These are phyloP conservation scores for Dascillus cervinus DNA, from an alignment of 2,888 invertebrate genomes.

Conservation along the genomic window DNA sequence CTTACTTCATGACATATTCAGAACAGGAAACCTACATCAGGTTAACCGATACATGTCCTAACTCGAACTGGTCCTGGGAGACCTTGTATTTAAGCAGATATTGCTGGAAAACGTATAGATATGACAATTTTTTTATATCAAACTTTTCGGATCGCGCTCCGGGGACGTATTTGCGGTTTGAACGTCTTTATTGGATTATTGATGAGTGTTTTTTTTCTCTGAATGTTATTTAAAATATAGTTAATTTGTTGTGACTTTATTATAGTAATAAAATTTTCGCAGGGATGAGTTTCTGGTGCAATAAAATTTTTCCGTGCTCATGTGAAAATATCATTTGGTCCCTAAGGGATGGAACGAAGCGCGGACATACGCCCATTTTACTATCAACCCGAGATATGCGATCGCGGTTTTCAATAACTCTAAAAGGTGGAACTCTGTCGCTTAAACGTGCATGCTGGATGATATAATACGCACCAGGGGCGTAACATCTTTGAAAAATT, in stretches of 20 bases:
- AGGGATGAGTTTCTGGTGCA: no score
- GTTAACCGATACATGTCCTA: conserved; percentile 20
- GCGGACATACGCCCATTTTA: conserved; percentile 28
- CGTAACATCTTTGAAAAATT: no score
- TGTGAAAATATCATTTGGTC: conserved; percentile 15
- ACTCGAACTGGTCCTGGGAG: conserved; percentile 17
- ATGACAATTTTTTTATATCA: conserved; percentile 22
- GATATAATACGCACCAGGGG: conserved; percentile 17
- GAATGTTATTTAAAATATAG: no score
- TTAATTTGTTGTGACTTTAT: no score
- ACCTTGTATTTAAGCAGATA: conserved; percentile 14
- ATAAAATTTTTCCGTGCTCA: conserved; percentile 10
- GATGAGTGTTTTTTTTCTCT: no score
- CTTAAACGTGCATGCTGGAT: conserved; percentile 24
- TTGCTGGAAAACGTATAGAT: conserved; percentile 20
- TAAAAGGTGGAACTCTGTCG: conserved; percentile 36
- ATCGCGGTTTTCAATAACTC: conserved; percentile 41
- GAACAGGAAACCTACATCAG: conserved; percentile 31
- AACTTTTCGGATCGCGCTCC: conserved; percentile 16
- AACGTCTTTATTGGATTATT: no score
- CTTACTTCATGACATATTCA: conserved; percentile 36
- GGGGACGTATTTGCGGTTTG: conserved; percentile 17
- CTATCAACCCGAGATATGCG: conserved; percentile 39
- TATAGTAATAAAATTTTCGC: no score
- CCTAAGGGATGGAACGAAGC: conserved; percentile 13